Evolutionary conservation across 2,888 invertebrate species (phyloP).

Genomic region (Baccha elongata): DNA sequence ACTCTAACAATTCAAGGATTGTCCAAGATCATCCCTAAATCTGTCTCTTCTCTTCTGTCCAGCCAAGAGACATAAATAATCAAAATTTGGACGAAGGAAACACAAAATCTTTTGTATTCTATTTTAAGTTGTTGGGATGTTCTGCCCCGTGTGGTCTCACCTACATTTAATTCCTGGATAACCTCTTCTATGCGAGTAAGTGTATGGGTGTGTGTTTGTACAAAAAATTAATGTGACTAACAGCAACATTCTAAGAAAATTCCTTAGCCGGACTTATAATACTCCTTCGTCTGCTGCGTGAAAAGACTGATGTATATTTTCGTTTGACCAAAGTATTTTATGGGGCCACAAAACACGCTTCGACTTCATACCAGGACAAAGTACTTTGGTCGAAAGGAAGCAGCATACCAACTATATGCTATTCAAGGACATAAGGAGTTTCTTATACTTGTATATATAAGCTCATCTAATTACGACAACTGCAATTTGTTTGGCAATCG

Average conservation of each 20-base stretch:
- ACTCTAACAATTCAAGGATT: conserved; percentile 24
- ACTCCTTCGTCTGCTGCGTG: conserved; percentile 6
- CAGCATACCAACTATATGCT: background rate
- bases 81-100: conserved; percentile 58
- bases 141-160: conserved; percentile 35
- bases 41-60: conserved; percentile 15
- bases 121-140: background rate
- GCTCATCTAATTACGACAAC: conserved; percentile 41
- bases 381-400: conserved; percentile 37
- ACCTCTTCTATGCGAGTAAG: conserved; percentile 12
- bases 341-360: conserved; percentile 56
- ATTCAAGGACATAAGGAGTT: background rate
- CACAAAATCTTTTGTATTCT: conserved; percentile 26
- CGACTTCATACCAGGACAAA: conserved; percentile 52
- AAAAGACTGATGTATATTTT: conserved; percentile 29
- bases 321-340: conserved; percentile 64
- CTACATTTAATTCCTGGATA: conserved; percentile 67
- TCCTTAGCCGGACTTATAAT: conserved; percentile 41
- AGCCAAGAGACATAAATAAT: conserved; percentile 58
- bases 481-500: conserved; percentile 52
- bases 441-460: conserved; percentile 5
- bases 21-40: conserved; percentile 61
- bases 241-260: conserved; percentile 64
- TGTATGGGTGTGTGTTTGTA: conserved; percentile 23
- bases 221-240: conserved; percentile 60